These are phyloP conservation scores for Entomobrya proxima DNA, from an alignment of 2,888 invertebrate species.

Conservation along the genomic window DNA sequence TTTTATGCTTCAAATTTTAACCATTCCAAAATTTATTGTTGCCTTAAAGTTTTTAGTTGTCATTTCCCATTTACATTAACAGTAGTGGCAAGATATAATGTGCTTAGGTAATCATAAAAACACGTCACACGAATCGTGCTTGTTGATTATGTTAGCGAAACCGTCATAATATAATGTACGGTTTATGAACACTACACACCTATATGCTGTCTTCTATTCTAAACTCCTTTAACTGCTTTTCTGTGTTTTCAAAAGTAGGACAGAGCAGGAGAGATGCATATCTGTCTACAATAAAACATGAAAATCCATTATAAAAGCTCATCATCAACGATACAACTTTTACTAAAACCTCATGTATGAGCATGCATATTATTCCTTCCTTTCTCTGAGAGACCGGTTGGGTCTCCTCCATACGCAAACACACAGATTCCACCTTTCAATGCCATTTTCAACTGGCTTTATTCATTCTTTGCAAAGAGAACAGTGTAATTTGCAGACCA, in stretches of 20 bases:
- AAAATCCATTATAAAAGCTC: not conserved
- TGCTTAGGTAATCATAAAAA: too few species aligned
- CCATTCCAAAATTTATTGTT: too few species aligned
- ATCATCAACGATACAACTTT: not conserved
- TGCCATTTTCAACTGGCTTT: slow-evolving; percentile 10
- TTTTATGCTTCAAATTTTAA: too few species aligned
- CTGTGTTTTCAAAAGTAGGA: slow-evolving; percentile 1
- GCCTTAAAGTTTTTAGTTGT: too few species aligned
- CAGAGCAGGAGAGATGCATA: not conserved
- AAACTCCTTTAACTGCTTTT: not conserved
- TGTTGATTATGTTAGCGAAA: not conserved
- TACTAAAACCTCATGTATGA: not conserved
- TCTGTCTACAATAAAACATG: not conserved
- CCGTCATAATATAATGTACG: not conserved
- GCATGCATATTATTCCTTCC: not conserved
- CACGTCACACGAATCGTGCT: too few species aligned
- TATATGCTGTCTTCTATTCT: not conserved
- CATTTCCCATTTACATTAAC: too few species aligned
- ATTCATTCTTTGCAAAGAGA: not conserved
- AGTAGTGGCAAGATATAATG: too few species aligned
- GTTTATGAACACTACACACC: not conserved
- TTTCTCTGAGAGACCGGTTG: not conserved
- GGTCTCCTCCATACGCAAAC: not conserved
- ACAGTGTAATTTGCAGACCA: not conserved
- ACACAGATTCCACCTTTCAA: slow-evolving; percentile 4